These are phyloP conservation scores for Gymnarchus niloticus DNA, from an alignment of 2,113 vertebrate genomes.

Conservation along the genomic window DNA sequence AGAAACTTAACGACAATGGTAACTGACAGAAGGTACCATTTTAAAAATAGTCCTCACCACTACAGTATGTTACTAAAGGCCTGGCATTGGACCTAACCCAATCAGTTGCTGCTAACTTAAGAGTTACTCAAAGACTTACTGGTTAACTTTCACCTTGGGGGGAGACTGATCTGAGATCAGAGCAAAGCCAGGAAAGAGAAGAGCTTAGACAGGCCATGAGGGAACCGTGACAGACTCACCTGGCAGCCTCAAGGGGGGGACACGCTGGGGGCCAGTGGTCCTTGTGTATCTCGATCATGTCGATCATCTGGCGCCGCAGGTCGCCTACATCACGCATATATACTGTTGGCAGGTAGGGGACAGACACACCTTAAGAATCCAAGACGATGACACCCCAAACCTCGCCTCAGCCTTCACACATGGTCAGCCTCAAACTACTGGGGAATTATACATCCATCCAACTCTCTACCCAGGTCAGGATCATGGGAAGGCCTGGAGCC, in stretches of 20 bases:
- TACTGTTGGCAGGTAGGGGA: constrained; percentile 1
- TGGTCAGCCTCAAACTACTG: not conserved
- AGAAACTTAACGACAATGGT: no score
- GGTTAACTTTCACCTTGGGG: not conserved
- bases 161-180: not conserved
- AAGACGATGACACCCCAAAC: not conserved
- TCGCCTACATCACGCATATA: constrained; percentile 25
- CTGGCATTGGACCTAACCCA: not conserved
- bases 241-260: constrained; percentile 65
- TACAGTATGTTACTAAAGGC: not conserved
- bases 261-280: constrained; percentile 61
- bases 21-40: no score
- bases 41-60: not conserved
- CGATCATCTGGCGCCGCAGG: constrained; percentile 63
- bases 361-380: not conserved
- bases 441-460: not conserved
- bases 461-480: no score
- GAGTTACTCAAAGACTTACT: not conserved
- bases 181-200: not conserved
- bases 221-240: constrained; percentile 47
- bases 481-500: no score
- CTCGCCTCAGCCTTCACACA: not conserved
- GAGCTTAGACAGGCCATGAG: not conserved
- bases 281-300: constrained; percentile 62
- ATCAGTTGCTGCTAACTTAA: not conserved